Evolutionary conservation across 2,888 invertebrate genomes (phyloP).

Genomic region (Papilio gigon): DNA sequence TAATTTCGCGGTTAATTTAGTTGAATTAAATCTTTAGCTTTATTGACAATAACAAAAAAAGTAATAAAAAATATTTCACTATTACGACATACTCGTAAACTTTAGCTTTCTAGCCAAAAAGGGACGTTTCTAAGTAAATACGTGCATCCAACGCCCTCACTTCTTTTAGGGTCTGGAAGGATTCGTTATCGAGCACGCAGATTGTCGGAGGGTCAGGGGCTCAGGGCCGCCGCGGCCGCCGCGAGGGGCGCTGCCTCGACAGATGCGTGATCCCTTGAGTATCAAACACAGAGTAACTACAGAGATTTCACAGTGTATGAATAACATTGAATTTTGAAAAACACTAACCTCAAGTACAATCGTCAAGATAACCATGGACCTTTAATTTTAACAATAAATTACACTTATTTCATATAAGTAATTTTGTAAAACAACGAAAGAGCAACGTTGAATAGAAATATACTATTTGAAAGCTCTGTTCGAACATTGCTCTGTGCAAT

Average conservation of each 20-base stretch:
- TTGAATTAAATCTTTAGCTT: too few species aligned
- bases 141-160: conserved; percentile 36
- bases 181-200: conserved; percentile 39
- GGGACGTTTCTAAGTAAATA: conserved; percentile 36
- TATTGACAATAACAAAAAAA: too few species aligned
- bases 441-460: too few species aligned
- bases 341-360: neutral
- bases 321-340: neutral
- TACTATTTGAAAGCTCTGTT: neutral
- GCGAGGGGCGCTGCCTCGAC: conserved; percentile 50
- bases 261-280: conserved; percentile 53
- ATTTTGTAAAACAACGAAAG: too few species aligned
- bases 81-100: conserved; percentile 9
- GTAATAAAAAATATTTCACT: neutral
- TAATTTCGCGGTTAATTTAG: too few species aligned
- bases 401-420: too few species aligned
- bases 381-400: too few species aligned
- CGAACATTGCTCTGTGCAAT: conserved; percentile 20
- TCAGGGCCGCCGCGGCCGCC: conserved; percentile 39
- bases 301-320: conserved; percentile 22
- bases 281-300: conserved; percentile 31
- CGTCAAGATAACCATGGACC: too few species aligned
- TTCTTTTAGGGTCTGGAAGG: conserved; percentile 32
- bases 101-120: conserved; percentile 1
- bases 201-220: conserved; percentile 30